Evolutionary conservation across 2,797 vertebrate genomes (phyloP), one percentile per base, ranked within the genome.

Genomic region (Scarus forsteni): DNA sequence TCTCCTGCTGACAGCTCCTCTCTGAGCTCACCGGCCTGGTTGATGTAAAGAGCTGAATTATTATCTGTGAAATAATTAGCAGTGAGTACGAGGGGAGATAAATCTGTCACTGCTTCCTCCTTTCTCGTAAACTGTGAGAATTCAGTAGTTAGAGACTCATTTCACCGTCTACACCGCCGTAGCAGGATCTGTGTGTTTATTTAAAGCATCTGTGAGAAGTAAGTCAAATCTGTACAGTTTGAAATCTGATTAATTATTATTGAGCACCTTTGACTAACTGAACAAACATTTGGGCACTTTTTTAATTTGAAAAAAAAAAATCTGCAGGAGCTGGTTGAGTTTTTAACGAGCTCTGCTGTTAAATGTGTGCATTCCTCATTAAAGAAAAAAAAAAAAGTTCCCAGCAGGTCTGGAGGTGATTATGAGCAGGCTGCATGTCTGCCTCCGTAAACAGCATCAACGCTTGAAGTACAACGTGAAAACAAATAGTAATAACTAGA

Each of bases 21-120:
- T 66, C 39, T 67, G 68, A 77, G 70, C 76, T 16, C 63, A 16
- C 43, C 48, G 66, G 79, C 55, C 51, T 14, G 43, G 77, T 85
- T 82, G 68, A 79, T 83, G 60, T 56, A 54, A 77, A 61, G 38
- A 19, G 60, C 11, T 74, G 84, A 91, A 50, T 85, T 83, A 88
- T 84, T 58, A 85, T 74, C 84, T 81, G 83, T 78, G 67, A 88
- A 71, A 79, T 81, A 34, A 81, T 80, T 61, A 62, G 57, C 55
- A 57, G 72, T 43, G 46, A 62, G 78, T 56, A 60, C 81, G 77
- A 85, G 69, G 3, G 19, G 69, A 19, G 45, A 82, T 77, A 67
- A 84, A 88, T 81, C 82, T 68, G 45, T 16, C 59, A 9, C 51
- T 63, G 64, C 67, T 75, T 84, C n/a, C 67, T 73, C 52, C 74